A percentile compares a stretch with the other conserved stretches of the same genome.
Evolutionary conservation across 2,113 vertebrate species (phyloP).

Genomic region (Phoenicopterus ruber): DNA sequence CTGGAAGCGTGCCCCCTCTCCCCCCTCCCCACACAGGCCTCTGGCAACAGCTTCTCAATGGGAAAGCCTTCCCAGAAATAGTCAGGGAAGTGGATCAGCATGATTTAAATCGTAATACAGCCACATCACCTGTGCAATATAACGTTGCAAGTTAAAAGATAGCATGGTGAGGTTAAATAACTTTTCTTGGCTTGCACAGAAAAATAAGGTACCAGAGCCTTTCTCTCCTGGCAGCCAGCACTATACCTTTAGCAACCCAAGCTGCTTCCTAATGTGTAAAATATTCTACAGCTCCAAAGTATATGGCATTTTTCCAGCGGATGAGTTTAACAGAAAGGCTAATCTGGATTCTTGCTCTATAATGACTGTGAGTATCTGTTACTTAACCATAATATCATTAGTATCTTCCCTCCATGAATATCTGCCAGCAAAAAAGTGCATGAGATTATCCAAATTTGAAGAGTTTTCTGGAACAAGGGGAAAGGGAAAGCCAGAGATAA

Average conservation of each 20-base stretch:
- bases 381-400: not conserved
- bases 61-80: not conserved
- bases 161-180: not conserved
- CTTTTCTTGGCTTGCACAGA: not conserved
- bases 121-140: not conserved
- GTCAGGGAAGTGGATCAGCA: not conserved
- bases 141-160: not conserved
- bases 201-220: not conserved
- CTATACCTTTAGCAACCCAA: not conserved
- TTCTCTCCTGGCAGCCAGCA: not conserved
- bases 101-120: not conserved
- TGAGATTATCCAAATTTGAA: not conserved
- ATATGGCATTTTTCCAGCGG: not conserved
- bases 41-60: not conserved
- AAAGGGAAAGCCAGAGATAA: constrained; percentile 47
- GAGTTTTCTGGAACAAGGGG: constrained; percentile 9
- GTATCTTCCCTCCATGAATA: not conserved
- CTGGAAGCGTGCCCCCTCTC: not conserved
- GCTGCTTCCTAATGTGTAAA: not conserved
- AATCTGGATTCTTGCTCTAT: not conserved
- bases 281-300: not conserved
- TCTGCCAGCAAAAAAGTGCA: not conserved
- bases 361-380: not conserved
- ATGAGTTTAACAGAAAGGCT: constrained; percentile 16
- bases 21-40: not conserved